Conservation (phyloP, 2,797 vertebrate genomes). For the Sebastolobus alascanus region DNA sequence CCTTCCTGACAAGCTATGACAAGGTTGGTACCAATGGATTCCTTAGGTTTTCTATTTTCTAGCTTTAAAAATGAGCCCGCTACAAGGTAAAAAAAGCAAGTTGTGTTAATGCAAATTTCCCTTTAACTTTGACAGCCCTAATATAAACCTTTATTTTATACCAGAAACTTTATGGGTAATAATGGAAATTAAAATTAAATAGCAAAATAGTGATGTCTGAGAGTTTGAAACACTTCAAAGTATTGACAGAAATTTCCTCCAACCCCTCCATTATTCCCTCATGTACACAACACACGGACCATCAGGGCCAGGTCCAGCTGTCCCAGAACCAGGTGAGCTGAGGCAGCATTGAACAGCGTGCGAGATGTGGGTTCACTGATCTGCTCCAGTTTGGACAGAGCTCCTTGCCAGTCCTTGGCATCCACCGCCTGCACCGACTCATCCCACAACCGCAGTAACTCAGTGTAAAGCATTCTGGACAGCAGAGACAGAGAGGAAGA, state of each 20-base stretch:
- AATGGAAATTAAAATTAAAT: not conserved
- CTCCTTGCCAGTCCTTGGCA: conserved; percentile 82
- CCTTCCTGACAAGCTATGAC: no score
- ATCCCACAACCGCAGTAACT: conserved; percentile 89
- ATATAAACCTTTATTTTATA: not conserved
- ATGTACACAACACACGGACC: conserved; percentile 65
- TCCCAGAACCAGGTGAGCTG: conserved; percentile 85
- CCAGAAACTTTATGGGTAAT: not conserved
- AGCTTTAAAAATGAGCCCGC: no score
- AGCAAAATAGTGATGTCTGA: not conserved
- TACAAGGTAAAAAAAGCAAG: no score
- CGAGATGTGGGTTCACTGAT: conserved; percentile 85
- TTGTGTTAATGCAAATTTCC: no score
- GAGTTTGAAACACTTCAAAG: not conserved
- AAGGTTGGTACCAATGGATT: no score
- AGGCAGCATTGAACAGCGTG: conserved; percentile 88
- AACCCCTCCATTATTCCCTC: no score
- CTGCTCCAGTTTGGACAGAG: conserved; percentile 81
- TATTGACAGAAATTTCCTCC: not conserved
- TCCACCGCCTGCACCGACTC: conserved; percentile 85
- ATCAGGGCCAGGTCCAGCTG: conserved; percentile 81
- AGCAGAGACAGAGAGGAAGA: not conserved
- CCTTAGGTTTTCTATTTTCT: no score
- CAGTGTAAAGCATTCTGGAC: conserved; percentile 86
- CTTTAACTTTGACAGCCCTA: no score